Conservation (phyloP, 2,113 vertebrate species). For the Monopterus albus region DNA sequence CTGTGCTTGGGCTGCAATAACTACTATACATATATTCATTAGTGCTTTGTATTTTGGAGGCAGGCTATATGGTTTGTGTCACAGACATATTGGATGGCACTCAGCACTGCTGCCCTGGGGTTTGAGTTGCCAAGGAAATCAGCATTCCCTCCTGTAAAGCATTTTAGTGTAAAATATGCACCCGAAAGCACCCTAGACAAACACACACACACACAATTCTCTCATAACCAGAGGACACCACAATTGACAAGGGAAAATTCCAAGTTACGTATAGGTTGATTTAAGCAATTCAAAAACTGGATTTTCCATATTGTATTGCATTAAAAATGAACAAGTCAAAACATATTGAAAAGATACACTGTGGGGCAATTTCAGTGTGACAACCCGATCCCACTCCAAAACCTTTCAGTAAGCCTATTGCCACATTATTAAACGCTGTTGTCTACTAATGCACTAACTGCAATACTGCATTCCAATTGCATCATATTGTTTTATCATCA, state of each 20-base stretch:
- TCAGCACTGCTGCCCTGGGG: conserved; percentile 16
- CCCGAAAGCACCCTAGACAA: conserved; percentile 2
- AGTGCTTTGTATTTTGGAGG: conserved; percentile 36
- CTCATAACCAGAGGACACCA: background rate
- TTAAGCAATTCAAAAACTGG: conserved; percentile 3
- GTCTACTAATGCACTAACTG: conserved; percentile 15
- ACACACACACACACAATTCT: background rate
- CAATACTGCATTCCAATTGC: background rate
- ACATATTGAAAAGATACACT: background rate
- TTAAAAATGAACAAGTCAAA: background rate
- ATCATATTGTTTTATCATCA: conserved; percentile 1
- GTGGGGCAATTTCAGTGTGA: background rate
- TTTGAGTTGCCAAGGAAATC: conserved; percentile 53
- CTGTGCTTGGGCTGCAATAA: conserved; percentile 51
- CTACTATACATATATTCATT: conserved; percentile 66
- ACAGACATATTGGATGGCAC: conserved; percentile 38
- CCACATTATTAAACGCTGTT: conserved; percentile 1
- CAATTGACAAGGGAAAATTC: background rate
- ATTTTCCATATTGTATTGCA: background rate
- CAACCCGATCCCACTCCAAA: background rate
- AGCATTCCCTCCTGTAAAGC: conserved; percentile 28
- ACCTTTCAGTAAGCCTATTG: conserved; percentile 3
- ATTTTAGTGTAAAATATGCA: conserved; percentile 35
- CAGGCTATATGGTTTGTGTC: conserved; percentile 29
- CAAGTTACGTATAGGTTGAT: too few relatives aligned